phyloP scores from a whole-genome alignment of 2,888 invertebrate genomes.

The Agriotes lineatus region DNA sequence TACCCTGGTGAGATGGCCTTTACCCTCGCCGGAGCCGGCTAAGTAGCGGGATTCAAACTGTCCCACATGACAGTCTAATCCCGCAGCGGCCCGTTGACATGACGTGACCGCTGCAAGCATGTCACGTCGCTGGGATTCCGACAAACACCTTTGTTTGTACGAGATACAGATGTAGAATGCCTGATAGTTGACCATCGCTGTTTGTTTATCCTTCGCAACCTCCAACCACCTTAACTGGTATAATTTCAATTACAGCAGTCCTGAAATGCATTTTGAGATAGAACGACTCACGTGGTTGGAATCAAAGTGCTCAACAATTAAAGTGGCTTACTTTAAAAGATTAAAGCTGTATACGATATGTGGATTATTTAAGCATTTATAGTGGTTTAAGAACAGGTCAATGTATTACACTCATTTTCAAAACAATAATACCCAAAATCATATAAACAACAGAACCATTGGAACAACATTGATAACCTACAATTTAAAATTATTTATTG shows the following conservation, averaged over 20 bases:
- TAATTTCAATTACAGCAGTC: not conserved
- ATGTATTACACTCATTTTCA: no score
- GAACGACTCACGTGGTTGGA: no score
- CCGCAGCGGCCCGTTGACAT: slow-evolving; percentile 60
- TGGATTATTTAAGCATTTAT: no score
- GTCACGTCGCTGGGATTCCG: slow-evolving; percentile 60
- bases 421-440: no score
- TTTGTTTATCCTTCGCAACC: slow-evolving; percentile 15
- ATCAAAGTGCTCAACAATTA: no score
- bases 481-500: no score
- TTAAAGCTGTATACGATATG: no score
- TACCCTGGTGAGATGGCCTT: slow-evolving; percentile 45
- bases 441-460: no score
- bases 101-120: slow-evolving; percentile 61
- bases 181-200: slow-evolving; percentile 22
- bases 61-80: slow-evolving; percentile 60
- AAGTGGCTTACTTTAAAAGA: no score
- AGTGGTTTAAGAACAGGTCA: no score
- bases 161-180: slow-evolving; percentile 46
- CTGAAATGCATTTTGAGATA: not conserved
- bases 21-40: slow-evolving; percentile 44
- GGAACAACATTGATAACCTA: no score
- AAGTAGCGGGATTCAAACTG: slow-evolving; percentile 57
- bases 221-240: not conserved
- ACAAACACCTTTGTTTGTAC: slow-evolving; percentile 60